A percentile compares a stretch with the other conserved stretches of the same genome.
phyloP scores from a whole-genome alignment of 2,797 vertebrate species.

The Platalea minor region DNA sequence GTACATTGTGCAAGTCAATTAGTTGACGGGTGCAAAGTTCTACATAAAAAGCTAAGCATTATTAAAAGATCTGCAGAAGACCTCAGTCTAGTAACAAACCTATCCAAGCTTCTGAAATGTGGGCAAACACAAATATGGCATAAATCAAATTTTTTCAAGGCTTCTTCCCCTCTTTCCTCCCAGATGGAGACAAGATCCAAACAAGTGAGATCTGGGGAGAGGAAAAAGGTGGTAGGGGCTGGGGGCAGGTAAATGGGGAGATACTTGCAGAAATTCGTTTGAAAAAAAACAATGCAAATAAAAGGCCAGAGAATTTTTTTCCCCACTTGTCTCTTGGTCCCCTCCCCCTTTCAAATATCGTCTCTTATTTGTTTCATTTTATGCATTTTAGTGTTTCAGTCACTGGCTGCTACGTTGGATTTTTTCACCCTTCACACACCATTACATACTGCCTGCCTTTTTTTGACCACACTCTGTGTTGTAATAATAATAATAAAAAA shows the following conservation, averaged over 20 bases:
- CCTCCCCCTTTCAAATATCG: background rate
- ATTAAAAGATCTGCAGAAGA: background rate
- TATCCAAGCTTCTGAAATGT: background rate
- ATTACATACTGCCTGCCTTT: constrained; percentile 45
- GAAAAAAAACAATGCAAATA: background rate
- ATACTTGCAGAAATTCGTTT: background rate
- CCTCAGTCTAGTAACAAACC: background rate
- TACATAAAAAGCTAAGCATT: background rate
- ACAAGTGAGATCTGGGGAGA: background rate
- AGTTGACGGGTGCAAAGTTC: background rate
- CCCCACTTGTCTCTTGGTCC: background rate
- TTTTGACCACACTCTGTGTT: constrained; percentile 60
- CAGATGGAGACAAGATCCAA: background rate
- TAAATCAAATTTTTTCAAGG: background rate
- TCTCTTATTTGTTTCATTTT: constrained; percentile 22
- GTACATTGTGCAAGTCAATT: background rate
- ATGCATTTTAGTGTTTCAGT: background rate
- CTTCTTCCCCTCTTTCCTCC: background rate
- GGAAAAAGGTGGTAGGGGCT: background rate
- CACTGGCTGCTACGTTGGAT: background rate
- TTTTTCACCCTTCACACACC: constrained; percentile 29
- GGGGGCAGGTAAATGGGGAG: background rate
- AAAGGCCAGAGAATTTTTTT: background rate
- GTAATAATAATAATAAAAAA: constrained; percentile 72
- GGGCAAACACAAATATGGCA: background rate